Conservation (phyloP, 2,797 vertebrate species). For the Alca torda region DNA sequence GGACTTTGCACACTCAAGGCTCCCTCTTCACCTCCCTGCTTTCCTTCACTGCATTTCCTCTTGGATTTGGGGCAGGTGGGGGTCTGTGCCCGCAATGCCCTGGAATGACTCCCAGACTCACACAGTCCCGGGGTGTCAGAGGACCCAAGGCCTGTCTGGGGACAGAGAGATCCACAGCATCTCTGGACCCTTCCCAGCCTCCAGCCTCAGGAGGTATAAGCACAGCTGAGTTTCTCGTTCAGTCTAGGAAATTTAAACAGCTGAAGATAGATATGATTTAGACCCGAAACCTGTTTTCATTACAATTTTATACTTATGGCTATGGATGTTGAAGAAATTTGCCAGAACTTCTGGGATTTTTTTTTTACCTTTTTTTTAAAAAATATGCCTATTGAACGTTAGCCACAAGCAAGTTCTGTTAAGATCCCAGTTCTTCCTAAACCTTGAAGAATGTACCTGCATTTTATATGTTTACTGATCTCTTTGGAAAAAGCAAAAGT, state of each 20-base stretch:
- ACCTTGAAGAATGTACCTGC: neutral
- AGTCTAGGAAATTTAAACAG: neutral
- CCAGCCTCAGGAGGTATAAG: neutral
- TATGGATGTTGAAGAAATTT: neutral
- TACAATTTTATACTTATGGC: neutral
- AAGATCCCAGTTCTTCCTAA: neutral
- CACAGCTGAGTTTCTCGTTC: neutral
- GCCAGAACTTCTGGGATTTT: neutral
- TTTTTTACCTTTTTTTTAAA: neutral
- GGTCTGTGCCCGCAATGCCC: neutral
- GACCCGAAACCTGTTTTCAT: neutral
- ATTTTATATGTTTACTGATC: neutral
- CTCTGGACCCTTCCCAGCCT: neutral
- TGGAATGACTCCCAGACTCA: rapidly evolving
- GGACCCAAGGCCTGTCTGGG: neutral
- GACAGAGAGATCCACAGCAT: no score
- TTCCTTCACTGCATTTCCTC: neutral
- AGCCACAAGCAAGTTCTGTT: neutral
- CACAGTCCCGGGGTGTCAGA: rapidly evolving
- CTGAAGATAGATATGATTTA: neutral
- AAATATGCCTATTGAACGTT: neutral
- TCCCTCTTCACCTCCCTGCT: rapidly evolving
- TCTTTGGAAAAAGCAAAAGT: neutral
- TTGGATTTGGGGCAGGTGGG: neutral
- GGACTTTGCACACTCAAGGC: rapidly evolving